These are phyloP conservation scores for Creontiades dilutus DNA, from an alignment of 2,888 invertebrate genomes.

Conservation along the genomic window DNA sequence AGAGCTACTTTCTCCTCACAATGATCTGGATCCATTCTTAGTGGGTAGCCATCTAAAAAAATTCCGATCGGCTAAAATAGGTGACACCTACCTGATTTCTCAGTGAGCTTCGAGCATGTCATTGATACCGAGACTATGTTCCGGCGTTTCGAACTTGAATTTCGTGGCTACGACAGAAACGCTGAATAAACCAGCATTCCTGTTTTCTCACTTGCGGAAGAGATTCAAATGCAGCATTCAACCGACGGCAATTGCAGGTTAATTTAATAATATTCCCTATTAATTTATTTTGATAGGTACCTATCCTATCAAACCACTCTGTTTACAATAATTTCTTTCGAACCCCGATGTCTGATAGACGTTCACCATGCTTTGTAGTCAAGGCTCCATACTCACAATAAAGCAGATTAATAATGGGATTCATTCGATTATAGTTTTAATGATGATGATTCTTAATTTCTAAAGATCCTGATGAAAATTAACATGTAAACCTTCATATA, in stretches of 20 bases:
- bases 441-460: too few relatives aligned
- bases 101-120: constrained; percentile 19
- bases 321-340: too few relatives aligned
- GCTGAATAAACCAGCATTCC: constrained; percentile 4
- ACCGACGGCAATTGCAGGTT: constrained; percentile 41
- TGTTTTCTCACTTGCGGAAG: constrained; percentile 42
- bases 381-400: too few relatives aligned
- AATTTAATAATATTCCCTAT: neutral
- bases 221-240: constrained; percentile 15
- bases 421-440: too few relatives aligned
- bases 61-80: neutral
- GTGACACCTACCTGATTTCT: too few relatives aligned
- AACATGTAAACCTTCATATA: too few relatives aligned
- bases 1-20: neutral
- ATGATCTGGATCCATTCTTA: neutral
- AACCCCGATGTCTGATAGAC: too few relatives aligned
- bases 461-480: too few relatives aligned
- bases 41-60: neutral
- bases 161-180: neutral
- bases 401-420: too few relatives aligned
- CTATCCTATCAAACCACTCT: too few relatives aligned
- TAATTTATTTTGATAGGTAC: too few relatives aligned
- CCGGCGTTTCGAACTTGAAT: constrained; percentile 14
- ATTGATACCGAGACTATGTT: constrained; percentile 46
- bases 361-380: too few relatives aligned